Base-by-base conservation (phyloP, 2,888 invertebrate species). In the Halocaridina rubra region DNA sequence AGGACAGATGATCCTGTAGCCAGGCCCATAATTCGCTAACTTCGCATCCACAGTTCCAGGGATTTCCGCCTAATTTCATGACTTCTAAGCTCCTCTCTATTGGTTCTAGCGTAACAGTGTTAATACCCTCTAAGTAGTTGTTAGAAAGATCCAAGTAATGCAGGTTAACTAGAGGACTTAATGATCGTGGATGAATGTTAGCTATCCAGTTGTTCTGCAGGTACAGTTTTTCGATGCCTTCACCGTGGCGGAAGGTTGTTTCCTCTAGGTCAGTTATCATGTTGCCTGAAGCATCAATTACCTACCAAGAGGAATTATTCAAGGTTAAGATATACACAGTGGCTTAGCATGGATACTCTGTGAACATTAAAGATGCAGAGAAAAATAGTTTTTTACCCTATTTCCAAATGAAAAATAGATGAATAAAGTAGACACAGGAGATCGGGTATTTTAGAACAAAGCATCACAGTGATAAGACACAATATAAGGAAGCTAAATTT, bases 1-100 rank as follows among this genome's bases (percentile, higher is more conserved):
- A 93, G 92, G 96, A 96, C 90, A 94, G 94, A 92, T 98, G 96
- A 91, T 96, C 95, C 90, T 96, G 93, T 90, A 97, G 93, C 97
- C 97, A 98, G 92, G 95, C 95, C 96, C 97, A 97, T 72, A 97
- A 93, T 90, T 96, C 96, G 91, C 96, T 95, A 85, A 96, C 94
- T 90, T 97, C 96, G 91, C 97, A 98, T 90, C 94, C 95, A 91
- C 97, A 98, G 88, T 95, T 94, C 89, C 97, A 92, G 67, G 97
- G 97, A 91, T 97, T 97, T 90, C 96, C 86, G 2, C 71, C 76
- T 5, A 88, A 79, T 33, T 71, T 64, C n/a, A 88, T 80, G 30
- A 59, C 39, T 32, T 39, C 61, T 24, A 88, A 33, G 30, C 72
- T 85, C n/a, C 81, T 80, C 75, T 88, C 88, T 2, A 88, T 77